These are phyloP conservation scores for Philhelius pedissequus DNA, from an alignment of 2,888 invertebrate species.

Conservation along the genomic window DNA sequence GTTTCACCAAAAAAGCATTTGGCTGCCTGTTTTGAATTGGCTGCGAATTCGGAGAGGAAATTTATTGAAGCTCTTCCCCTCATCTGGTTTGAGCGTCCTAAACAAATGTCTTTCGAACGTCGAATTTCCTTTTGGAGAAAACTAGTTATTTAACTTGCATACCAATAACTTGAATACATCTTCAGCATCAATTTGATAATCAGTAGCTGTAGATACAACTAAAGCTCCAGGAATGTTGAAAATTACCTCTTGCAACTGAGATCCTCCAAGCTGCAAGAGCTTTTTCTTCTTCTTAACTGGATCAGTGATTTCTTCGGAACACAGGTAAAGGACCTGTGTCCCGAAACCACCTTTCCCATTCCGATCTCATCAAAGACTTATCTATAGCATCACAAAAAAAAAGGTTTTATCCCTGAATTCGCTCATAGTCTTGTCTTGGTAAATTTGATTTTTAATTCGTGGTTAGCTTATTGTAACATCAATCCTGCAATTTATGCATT, in stretches of 20 bases:
- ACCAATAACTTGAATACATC: slow-evolving; percentile 15
- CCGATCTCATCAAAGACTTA: slow-evolving; percentile 17
- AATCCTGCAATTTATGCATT: neutral
- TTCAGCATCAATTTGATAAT: neutral
- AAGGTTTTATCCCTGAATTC: no score
- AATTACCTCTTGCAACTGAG: neutral
- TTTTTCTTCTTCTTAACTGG: no score
- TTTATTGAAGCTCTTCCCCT: slow-evolving; percentile 54
- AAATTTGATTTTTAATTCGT: neutral
- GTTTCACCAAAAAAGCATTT: slow-evolving; percentile 48
- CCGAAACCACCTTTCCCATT: slow-evolving; percentile 21
- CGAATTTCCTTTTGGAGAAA: slow-evolving; percentile 20
- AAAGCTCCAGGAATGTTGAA: slow-evolving; percentile 21
- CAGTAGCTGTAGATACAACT: neutral
- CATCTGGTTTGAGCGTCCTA: slow-evolving; percentile 14
- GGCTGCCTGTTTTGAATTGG: slow-evolving; percentile 47
- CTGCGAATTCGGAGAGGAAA: slow-evolving; percentile 71
- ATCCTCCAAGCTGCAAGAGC: no score
- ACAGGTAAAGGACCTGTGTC: no score
- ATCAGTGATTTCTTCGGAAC: no score
- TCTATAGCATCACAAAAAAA: slow-evolving; percentile 29
- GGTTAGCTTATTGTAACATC: neutral
- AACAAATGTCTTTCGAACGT: slow-evolving; percentile 33
- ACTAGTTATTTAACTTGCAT: slow-evolving; percentile 11
- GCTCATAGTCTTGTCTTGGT: neutral